phyloP scores from a whole-genome alignment of 2,888 invertebrate species.

The Acleris sparsana region DNA sequence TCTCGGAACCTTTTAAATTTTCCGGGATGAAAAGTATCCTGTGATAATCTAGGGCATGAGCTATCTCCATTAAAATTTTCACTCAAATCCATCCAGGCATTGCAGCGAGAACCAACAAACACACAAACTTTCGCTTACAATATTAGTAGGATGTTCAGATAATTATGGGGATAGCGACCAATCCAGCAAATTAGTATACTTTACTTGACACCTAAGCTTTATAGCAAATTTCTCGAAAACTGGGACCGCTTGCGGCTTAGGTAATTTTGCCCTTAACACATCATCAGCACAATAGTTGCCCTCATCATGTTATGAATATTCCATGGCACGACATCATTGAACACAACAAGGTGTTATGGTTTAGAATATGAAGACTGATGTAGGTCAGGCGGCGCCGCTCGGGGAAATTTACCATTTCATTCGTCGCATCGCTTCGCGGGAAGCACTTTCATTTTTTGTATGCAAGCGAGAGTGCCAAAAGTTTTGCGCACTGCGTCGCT shows the following conservation, averaged over 20 bases:
- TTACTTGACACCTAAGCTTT: too few species aligned
- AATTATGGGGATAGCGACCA: too few species aligned
- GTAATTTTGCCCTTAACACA: slow-evolving; percentile 1
- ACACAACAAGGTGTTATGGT: slow-evolving; percentile 32
- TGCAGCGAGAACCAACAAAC: too few species aligned
- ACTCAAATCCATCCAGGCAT: too few species aligned
- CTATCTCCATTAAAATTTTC: too few species aligned
- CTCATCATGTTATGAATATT: slow-evolving; percentile 11
- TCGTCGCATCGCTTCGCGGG: slow-evolving; percentile 40
- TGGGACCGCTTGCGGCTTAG: background rate
- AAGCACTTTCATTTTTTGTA: slow-evolving; percentile 78
- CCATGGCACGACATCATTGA: slow-evolving; percentile 30
- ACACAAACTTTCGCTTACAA: too few species aligned
- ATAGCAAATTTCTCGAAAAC: background rate
- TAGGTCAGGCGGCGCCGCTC: slow-evolving; percentile 50
- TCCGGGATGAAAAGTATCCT: too few species aligned
- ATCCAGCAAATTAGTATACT: too few species aligned
- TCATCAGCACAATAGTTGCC: background rate
- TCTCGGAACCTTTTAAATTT: too few species aligned
- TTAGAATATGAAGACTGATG: slow-evolving; percentile 43
- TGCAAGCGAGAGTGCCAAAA: slow-evolving; percentile 82
- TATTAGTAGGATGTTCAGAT: too few species aligned
- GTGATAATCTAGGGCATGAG: too few species aligned
- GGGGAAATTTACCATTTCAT: slow-evolving; percentile 63
- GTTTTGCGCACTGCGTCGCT: slow-evolving; percentile 80